Evolutionary conservation across 2,797 vertebrate genomes (phyloP).

Genomic region (Chanos chanos): DNA sequence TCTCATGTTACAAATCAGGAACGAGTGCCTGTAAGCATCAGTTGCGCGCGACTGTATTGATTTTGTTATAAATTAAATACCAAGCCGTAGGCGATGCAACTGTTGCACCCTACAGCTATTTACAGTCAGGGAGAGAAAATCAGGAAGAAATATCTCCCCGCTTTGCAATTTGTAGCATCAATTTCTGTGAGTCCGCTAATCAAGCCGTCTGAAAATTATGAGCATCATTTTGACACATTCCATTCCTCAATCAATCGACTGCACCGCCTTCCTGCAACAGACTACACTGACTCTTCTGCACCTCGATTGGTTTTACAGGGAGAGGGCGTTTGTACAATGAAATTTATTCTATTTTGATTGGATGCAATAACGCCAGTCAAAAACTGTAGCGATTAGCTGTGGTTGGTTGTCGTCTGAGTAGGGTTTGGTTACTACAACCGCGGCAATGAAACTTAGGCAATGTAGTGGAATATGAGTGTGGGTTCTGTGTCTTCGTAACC

Average conservation of each 20-base stretch:
- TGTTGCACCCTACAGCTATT: too few species aligned
- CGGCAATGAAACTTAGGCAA: conserved; percentile 69
- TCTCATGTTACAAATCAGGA: too few species aligned
- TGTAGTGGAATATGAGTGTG: conserved; percentile 57
- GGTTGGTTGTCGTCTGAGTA: conserved; percentile 64
- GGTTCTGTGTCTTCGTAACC: conserved; percentile 48
- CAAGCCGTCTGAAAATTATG: too few species aligned
- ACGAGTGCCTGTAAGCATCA: too few species aligned
- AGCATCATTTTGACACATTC: conserved; percentile 27
- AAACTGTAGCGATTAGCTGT: conserved; percentile 59
- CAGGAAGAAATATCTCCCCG: too few species aligned
- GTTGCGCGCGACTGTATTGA: too few species aligned
- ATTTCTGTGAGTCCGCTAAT: too few species aligned
- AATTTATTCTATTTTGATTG: conserved; percentile 46
- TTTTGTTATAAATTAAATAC: too few species aligned
- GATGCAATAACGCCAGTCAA: conserved; percentile 52
- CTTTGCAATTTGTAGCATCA: too few species aligned
- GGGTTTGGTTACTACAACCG: conserved; percentile 66
- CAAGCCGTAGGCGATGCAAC: too few species aligned
- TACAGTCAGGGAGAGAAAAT: too few species aligned
- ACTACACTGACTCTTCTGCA: neutral
- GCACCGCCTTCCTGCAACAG: conserved; percentile 8
- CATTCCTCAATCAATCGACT: neutral
- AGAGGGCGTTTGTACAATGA: conserved; percentile 35
- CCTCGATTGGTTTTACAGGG: conserved; percentile 52